Base-by-base conservation (phyloP, 2,113 vertebrate genomes). In the Gopherus evgoodei region DNA sequence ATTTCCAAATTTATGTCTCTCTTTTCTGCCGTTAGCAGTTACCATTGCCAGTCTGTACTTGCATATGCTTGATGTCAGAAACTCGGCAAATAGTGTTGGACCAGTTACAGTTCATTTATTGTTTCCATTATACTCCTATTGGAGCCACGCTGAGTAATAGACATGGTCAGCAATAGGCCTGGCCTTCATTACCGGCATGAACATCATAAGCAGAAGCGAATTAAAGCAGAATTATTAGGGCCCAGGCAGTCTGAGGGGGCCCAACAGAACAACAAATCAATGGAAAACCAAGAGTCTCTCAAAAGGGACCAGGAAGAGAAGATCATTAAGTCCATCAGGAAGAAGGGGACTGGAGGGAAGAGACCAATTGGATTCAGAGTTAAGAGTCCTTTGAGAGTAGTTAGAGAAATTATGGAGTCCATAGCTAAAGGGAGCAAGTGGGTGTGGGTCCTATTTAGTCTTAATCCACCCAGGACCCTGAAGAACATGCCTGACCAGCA, bases 1-100 rank as follows among this genome's bases (percentile, higher is more conserved):
- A 44, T 42, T 95, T 96, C 22, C 50, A 96, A 89, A 47, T 84
- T 85, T 93, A 35, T 89, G 24, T 14, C 25, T 93, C 85, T 96
- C 80, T 86, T 79, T 82, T 87, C 54, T 96, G 47, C 83, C 76
- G 94, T 85, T 94, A 10, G 47, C 89, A 38, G 65, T 88, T 65
- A 38, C 72, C n/a, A 17, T 91, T 65, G 86, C 83, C 93, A 92
- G 88, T 76, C 27, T 81, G 21, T 87, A 44, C 13, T 81, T 57
- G n/a, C 72, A 52, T 44, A 72, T 13, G 4, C 25, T 88, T 94
- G 22, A 72, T 44, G 53, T 57, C 87, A 92, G 53, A 88, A 91
- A 95, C 19, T 87, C 81, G 42, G 81, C 31, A 57, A 80, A 79
- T 91, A 91, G 16, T 87, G 5, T 31, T 95, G 86, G 50, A 92